Percentiles rank a stretch among this genome's conserved stretches.
Evolutionary conservation across 2,888 invertebrate species (phyloP).

Genomic region (Leptinotarsa tumamoca): DNA sequence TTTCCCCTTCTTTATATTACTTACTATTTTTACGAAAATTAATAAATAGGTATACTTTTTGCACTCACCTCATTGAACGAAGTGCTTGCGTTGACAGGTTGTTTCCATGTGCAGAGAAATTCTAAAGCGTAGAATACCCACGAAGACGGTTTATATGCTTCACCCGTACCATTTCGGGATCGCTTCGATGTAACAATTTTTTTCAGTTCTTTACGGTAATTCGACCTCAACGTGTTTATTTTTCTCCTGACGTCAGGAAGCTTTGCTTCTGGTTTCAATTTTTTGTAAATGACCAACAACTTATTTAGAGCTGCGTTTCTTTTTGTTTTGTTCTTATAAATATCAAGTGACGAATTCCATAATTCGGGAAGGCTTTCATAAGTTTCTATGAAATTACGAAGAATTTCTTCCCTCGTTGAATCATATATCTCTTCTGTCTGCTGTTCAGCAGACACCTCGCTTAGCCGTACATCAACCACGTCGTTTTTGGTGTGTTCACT

Average conservation of each 20-base stretch:
- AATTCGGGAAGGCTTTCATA: conserved; percentile 29
- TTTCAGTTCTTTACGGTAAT: conserved; percentile 23
- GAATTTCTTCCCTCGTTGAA: background rate
- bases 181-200: conserved; percentile 22
- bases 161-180: conserved; percentile 20
- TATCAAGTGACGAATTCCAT: conserved; percentile 29
- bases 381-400: conserved; percentile 30
- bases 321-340: conserved; percentile 27
- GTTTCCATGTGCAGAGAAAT: conserved; percentile 20
- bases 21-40: conserved; percentile 15
- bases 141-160: conserved; percentile 19
- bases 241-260: conserved; percentile 21
- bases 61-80: conserved; percentile 11
- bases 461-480: background rate
- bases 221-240: conserved; percentile 14
- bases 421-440: background rate
- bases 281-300: conserved; percentile 22
- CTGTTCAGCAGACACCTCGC: background rate
- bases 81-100: conserved; percentile 11
- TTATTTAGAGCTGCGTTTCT: conserved; percentile 27
- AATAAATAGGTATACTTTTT: background rate
- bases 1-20: background rate
- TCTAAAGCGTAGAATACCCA: conserved; percentile 23
- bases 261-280: conserved; percentile 24
- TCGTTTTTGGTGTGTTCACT: conserved; percentile 10